Percentiles rank a stretch among this genome's conserved stretches.
Evolutionary conservation across 1,140 invertebrate species (phyloP).

Genomic region (Lysiphlebus fabarum): DNA sequence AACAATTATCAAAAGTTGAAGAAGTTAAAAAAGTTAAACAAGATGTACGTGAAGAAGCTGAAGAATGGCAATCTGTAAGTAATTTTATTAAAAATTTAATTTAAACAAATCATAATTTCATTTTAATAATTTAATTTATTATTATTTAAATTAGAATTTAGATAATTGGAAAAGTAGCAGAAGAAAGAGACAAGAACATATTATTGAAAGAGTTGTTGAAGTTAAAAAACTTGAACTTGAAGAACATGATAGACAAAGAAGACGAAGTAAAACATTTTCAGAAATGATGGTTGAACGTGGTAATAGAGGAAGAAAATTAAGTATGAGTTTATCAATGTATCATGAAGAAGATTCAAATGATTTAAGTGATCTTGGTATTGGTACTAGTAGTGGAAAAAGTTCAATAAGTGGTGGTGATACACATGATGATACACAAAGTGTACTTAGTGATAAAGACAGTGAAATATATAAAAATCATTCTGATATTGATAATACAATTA

Average conservation of each 20-base stretch:
- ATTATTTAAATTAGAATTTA: constrained; percentile 75
- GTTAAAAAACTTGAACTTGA: constrained; percentile 80
- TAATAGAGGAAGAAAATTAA: constrained; percentile 55
- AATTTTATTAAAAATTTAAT: background rate
- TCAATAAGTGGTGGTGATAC: constrained; percentile 69
- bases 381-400: constrained; percentile 70
- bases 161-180: constrained; percentile 91
- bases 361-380: constrained; percentile 77
- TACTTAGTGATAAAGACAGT: constrained; percentile 64
- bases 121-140: no score
- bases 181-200: constrained; percentile 84
- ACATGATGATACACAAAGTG: constrained; percentile 68
- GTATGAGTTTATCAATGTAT: constrained; percentile 65
- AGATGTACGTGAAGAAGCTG: constrained; percentile 72
- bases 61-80: constrained; percentile 90
- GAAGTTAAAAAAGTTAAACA: constrained; percentile 78
- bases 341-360: constrained; percentile 78
- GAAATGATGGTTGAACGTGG: constrained; percentile 90
- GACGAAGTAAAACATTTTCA: constrained; percentile 86
- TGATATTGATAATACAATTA: constrained; percentile 57
- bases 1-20: constrained; percentile 80
- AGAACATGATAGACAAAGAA: constrained; percentile 67
- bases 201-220: constrained; percentile 83
- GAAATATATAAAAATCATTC: constrained; percentile 65
- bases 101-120: constrained; percentile 4